Conservation (phyloP, 2,797 vertebrate genomes). For the Allobates femoralis region DNA sequence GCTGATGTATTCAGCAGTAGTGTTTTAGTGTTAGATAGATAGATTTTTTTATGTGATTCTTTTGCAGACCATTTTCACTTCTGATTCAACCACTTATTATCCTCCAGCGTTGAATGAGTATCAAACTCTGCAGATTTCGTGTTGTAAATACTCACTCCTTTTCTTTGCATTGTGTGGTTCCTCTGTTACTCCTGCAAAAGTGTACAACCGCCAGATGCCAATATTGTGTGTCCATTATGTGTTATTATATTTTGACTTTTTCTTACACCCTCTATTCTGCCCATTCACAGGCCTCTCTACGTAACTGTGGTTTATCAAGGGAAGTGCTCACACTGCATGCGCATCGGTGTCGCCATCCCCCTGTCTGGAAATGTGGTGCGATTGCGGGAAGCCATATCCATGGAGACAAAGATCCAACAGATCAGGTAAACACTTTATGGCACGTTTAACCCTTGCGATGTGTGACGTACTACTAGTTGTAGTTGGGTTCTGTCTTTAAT, state of each 20-base stretch:
- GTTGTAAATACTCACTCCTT: background rate
- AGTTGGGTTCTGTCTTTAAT: too few species aligned
- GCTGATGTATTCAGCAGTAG: background rate
- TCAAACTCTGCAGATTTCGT: too few species aligned
- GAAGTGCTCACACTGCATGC: slow-evolving; percentile 97
- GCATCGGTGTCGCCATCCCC: slow-evolving; percentile 93
- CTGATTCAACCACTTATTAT: background rate
- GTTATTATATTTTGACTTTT: background rate
- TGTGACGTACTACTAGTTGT: too few species aligned
- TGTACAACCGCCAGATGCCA: background rate
- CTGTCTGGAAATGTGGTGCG: slow-evolving; percentile 89
- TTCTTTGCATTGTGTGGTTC: background rate
- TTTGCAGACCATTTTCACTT: background rate
- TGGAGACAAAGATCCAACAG: slow-evolving; percentile 96
- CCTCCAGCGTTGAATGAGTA: background rate
- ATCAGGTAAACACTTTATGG: slow-evolving; percentile 82
- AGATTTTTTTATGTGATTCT: background rate
- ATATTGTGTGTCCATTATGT: too few species aligned
- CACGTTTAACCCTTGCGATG: too few species aligned
- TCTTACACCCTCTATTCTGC: too few species aligned
- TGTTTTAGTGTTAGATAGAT: too few species aligned
- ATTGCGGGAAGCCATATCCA: slow-evolving; percentile 91
- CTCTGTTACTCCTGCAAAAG: background rate
- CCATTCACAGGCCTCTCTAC: slow-evolving; percentile 86
- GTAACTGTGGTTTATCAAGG: slow-evolving; percentile 97